A percentile compares a stretch with the other conserved stretches of the same genome.
phyloP scores from a whole-genome alignment of 2,797 vertebrate genomes.

The Gambusia yucatana region DNA sequence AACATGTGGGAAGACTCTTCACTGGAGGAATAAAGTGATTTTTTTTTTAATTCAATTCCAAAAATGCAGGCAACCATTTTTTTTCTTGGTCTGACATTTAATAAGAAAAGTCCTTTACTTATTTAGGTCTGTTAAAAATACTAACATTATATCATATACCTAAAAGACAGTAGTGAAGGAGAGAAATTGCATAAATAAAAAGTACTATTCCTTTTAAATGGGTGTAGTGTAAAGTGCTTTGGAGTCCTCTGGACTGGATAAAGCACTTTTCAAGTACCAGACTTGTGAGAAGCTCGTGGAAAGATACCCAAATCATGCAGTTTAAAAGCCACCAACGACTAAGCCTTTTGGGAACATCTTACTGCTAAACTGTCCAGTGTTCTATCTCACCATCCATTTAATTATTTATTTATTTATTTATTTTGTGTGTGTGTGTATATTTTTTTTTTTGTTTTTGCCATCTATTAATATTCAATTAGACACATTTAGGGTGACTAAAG shows the following conservation, averaged over 20 bases:
- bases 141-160: neutral
- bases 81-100: neutral
- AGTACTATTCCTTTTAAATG: neutral
- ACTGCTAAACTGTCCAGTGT: neutral
- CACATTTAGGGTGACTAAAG: neutral
- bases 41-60: neutral
- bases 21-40: neutral
- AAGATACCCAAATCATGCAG: neutral
- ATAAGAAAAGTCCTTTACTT: neutral
- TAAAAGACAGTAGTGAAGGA: neutral
- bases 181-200: neutral
- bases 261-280: no score
- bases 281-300: no score
- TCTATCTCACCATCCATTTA: no score
- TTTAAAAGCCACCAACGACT: neutral
- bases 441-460: no score
- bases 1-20: conserved; percentile 29
- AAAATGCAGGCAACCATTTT: neutral
- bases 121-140: neutral
- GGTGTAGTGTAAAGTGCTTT: neutral
- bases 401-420: no score
- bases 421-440: no score
- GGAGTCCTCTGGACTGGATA: no score
- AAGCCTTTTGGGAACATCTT: neutral
- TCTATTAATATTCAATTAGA: no score